Evolutionary conservation across 2,888 invertebrate genomes (phyloP).

Genomic region (Lacanobia oleracea): DNA sequence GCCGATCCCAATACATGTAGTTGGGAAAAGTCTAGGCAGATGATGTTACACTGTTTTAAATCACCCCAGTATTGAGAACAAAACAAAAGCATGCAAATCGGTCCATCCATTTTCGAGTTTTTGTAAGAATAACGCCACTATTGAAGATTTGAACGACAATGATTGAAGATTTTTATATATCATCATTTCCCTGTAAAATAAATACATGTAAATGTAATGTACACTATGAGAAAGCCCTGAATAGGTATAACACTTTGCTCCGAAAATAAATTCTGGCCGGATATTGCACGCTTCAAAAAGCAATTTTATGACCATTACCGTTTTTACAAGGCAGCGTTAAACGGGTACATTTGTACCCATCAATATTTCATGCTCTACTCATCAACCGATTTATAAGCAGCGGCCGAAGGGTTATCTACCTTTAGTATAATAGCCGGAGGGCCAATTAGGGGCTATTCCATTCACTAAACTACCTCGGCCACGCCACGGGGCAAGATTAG

Average conservation of each 20-base stretch:
- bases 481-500: slow-evolving; percentile 79
- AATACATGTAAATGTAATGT: no score
- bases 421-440: slow-evolving; percentile 75
- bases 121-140: no score
- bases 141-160: no score
- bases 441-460: slow-evolving; percentile 85
- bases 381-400: slow-evolving; percentile 55
- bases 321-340: slow-evolving; percentile 35
- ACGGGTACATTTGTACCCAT: slow-evolving; percentile 38
- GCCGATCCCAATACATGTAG: no score
- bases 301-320: slow-evolving; percentile 24
- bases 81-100: no score
- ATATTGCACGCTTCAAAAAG: slow-evolving; percentile 35
- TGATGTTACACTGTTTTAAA: no score
- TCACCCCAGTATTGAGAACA: no score
- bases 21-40: no score
- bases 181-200: no score
- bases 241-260: not conserved
- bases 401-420: slow-evolving; percentile 71
- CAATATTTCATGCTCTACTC: slow-evolving; percentile 52
- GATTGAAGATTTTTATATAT: no score
- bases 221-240: no score
- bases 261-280: slow-evolving; percentile 10
- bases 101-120: no score
- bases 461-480: slow-evolving; percentile 84